Percentiles rank a stretch among this genome's conserved stretches.
These are phyloP conservation scores for Drosophila seguyi DNA, from an alignment of 1,140 invertebrate species.

Conservation along the genomic window DNA sequence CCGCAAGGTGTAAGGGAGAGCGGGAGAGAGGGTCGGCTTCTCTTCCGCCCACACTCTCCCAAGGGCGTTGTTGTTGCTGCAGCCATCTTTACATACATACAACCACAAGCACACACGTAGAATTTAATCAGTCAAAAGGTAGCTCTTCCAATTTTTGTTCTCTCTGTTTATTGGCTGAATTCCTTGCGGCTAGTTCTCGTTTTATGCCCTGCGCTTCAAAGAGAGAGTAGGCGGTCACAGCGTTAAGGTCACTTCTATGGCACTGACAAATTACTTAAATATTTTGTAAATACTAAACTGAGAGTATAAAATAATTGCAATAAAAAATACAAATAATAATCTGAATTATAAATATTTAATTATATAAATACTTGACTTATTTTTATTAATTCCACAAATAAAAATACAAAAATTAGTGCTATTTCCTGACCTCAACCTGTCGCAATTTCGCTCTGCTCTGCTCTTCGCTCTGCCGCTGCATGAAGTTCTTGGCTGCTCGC, in stretches of 20 bases:
- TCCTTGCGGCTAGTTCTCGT: slow-evolving; percentile 17
- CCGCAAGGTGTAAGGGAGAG: slow-evolving; percentile 22
- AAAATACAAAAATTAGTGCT: not conserved
- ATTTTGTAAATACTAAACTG: not conserved
- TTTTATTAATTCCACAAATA: not conserved
- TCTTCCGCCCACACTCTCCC: slow-evolving; percentile 3
- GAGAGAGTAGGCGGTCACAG: not conserved
- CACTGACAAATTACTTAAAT: not conserved
- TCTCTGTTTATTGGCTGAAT: slow-evolving; percentile 20
- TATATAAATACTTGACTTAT: too few relatives aligned
- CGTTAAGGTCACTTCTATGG: slow-evolving; percentile 1
- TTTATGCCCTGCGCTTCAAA: slow-evolving; percentile 20
- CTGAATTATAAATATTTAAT: too few relatives aligned
- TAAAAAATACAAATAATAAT: too few relatives aligned
- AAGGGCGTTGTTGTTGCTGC: slow-evolving; percentile 23
- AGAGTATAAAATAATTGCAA: not conserved
- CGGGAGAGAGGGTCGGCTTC: not conserved
- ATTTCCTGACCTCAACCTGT: not conserved
- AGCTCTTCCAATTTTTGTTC: slow-evolving; percentile 19
- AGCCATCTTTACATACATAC: slow-evolving; percentile 17
- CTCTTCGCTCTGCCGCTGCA: slow-evolving; percentile 25
- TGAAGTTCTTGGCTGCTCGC: slow-evolving; percentile 32
- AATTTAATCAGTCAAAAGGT: slow-evolving; percentile 36
- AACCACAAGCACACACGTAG: slow-evolving; percentile 11
- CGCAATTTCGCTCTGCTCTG: slow-evolving; percentile 7